Evolutionary conservation across 2,797 vertebrate genomes (phyloP).

Genomic region (Hoplostethus atlanticus): DNA sequence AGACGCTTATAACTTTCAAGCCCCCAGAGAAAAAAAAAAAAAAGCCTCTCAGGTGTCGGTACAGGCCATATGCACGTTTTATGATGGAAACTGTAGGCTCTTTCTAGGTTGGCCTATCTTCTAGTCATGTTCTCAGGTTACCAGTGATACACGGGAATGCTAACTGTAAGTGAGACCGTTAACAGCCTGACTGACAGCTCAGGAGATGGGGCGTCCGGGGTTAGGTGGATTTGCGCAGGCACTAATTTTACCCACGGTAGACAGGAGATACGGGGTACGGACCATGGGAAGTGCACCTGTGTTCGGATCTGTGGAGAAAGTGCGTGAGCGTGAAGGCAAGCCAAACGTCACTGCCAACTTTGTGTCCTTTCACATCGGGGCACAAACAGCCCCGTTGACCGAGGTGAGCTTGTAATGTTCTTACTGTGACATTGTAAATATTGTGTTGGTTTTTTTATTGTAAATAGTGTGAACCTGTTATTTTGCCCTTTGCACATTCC

Average conservation of each 20-base stretch:
- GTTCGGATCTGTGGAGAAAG: constrained; percentile 32
- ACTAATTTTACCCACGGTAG: constrained; percentile 77
- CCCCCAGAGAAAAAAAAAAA: constrained; percentile 18
- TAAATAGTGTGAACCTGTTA: too few species aligned
- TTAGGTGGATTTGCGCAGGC: constrained; percentile 64
- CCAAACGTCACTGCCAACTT: constrained; percentile 10
- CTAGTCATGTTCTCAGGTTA: constrained; percentile 68
- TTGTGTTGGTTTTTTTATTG: too few species aligned
- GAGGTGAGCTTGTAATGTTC: constrained; percentile 50
- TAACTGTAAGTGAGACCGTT: constrained; percentile 80
- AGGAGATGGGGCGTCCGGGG: constrained; percentile 53
- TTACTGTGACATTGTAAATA: too few species aligned
- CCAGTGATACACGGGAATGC: constrained; percentile 72
- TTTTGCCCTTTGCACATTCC: too few species aligned
- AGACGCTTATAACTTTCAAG: constrained; percentile 1
- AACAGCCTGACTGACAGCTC: constrained; percentile 81
- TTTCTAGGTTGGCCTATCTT: constrained; percentile 32
- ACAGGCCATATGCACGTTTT: constrained; percentile 54
- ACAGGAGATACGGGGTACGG: constrained; percentile 18
- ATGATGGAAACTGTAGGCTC: constrained; percentile 59
- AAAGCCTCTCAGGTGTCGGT: constrained; percentile 22
- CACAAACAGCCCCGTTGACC: constrained; percentile 55
- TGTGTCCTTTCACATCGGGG: constrained; percentile 38
- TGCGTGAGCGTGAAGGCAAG: constrained; percentile 18
- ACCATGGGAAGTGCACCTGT: constrained; percentile 36